Evolutionary conservation across 2,797 vertebrate genomes (phyloP), one percentile per base, ranked within the genome.

Genomic region (Knipowitschia caucasica): DNA sequence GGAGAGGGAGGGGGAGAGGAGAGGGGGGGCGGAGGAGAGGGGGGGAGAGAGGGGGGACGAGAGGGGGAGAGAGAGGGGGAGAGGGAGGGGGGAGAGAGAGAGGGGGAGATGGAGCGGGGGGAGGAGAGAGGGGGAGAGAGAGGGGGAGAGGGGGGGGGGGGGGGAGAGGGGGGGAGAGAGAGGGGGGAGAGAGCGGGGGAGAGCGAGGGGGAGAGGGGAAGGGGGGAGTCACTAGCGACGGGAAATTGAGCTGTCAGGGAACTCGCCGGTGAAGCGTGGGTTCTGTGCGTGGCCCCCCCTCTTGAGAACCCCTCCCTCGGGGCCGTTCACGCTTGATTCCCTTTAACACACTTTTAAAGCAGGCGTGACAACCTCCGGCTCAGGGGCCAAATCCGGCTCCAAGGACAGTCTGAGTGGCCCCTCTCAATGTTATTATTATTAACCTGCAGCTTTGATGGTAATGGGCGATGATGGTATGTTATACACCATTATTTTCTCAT

Each of bases 181-280:
- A 8, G 8, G 26, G 8, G 26, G 8, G 26, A 27, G 26, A 8
- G 26, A 27, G 26, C 4, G 26, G 4, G 4, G 8, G 8, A 27
- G 26, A 27, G 26, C 4, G 26, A 8, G 26, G 8, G 26, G 26
- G 9, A 11, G 30, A 33, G 2, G 3, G 14, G 30, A 33, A 12
- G 14, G 30, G 30, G 9, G 8, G 10, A 12, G 10, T 36, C 54
- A 33, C 58, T 56, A 63, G 44, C 53, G 24, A 40, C 3, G 18
- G 43, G 47, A 58, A 50, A 42, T 14, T 33, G 29, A 57, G 56
- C 39, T 55, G 49, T 60, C 26, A 24, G 42, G 43, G 34, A 55
- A 53, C 39, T 26, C 23, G 35, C 35, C 52, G n/a, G 20, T 33
- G 53, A 54, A 67, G 45, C 57, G 60, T 58, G 56, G 63, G 57